These are phyloP conservation scores for Exephanes ischioxanthus DNA, from an alignment of 2,888 invertebrate genomes.

Conservation along the genomic window DNA sequence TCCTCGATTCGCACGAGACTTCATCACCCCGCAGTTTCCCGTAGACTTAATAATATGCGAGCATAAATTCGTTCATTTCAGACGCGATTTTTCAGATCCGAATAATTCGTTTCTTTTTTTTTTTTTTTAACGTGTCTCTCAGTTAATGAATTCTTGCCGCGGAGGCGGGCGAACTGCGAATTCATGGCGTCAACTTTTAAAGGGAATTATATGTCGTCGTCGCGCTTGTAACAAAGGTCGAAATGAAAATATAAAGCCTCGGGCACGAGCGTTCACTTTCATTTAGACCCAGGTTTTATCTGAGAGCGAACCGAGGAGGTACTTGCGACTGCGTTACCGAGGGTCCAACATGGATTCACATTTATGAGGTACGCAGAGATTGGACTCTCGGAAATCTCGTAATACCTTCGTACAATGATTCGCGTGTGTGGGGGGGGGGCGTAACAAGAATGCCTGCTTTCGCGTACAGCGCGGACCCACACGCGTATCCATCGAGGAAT, in stretches of 20 bases:
- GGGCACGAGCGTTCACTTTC: not conserved
- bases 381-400: constrained; percentile 14
- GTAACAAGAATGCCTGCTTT: not conserved
- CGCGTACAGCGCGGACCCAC: not conserved
- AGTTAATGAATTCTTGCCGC: not conserved
- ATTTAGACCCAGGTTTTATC: not conserved
- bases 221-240: not conserved
- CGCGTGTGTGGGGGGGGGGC: not conserved
- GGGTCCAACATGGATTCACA: not conserved
- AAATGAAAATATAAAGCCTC: not conserved
- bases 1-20: not conserved
- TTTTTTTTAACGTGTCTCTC: not conserved
- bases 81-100: not conserved
- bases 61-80: not conserved
- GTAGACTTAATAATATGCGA: constrained; percentile 5
- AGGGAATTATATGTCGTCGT: not conserved
- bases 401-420: constrained; percentile 1
- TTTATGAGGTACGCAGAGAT: constrained; percentile 5
- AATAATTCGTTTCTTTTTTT: not conserved
- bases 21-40: not conserved
- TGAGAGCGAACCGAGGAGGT: not conserved
- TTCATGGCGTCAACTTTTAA: not conserved
- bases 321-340: not conserved
- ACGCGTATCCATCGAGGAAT: not conserved
- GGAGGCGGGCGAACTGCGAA: not conserved